Conservation (phyloP, 1,140 invertebrate species). For the Thaumatotibia leucotreta region DNA sequence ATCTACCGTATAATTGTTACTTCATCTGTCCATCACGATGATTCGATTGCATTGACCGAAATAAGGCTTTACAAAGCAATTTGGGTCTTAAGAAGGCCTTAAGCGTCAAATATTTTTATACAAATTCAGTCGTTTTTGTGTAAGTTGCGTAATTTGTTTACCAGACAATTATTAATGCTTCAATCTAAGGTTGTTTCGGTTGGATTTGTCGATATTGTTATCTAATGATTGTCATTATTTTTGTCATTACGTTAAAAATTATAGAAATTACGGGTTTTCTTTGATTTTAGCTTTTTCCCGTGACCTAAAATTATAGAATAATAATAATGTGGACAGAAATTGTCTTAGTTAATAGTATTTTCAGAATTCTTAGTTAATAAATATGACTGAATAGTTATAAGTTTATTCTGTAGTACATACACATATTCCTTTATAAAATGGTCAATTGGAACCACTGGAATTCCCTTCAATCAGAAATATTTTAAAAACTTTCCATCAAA, state of each 20-base stretch:
- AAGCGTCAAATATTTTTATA: not conserved
- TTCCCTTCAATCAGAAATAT: no score
- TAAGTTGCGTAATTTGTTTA: constrained; percentile 6
- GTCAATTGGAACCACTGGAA: no score
- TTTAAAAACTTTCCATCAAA: no score
- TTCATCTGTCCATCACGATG: constrained; percentile 24
- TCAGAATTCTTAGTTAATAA: no score
- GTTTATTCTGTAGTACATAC: no score
- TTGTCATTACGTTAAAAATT: not conserved
- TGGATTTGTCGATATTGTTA: not conserved
- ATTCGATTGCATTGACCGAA: constrained; percentile 2
- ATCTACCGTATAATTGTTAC: constrained; percentile 28
- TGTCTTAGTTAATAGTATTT: no score
- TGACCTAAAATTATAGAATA: no score
- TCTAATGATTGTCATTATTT: not conserved
- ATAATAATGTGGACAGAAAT: no score
- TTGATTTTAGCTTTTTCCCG: no score
- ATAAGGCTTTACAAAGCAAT: not conserved
- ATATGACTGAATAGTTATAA: no score
- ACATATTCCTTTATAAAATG: no score
- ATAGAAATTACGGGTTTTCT: not conserved
- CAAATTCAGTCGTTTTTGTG: not conserved
- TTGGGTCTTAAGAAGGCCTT: not conserved
- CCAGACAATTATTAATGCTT: not conserved
- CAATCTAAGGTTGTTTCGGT: not conserved